Evolutionary conservation across 2,888 invertebrate genomes (phyloP).

Genomic region (Thecocarcelia acutangulata): DNA sequence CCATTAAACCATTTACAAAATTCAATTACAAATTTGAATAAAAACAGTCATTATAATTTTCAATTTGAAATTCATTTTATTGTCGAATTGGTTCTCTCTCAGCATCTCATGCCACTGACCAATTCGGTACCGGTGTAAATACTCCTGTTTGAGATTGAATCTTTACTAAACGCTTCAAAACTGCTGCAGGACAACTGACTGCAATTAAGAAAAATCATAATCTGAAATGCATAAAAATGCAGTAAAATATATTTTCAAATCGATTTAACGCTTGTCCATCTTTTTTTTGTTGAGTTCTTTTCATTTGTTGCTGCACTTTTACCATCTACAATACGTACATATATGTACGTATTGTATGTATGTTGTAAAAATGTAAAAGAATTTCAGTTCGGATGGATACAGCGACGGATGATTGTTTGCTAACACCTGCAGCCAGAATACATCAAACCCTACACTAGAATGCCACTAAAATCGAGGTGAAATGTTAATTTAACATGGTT

Average conservation of each 20-base stretch:
- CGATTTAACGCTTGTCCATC: slow-evolving; percentile 79
- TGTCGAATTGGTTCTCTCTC: slow-evolving; percentile 21
- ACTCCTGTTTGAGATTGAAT: neutral
- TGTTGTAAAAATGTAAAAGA: slow-evolving; percentile 19
- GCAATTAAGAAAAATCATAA: slow-evolving; percentile 58
- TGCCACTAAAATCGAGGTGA: no score
- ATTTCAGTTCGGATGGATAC: slow-evolving; percentile 2
- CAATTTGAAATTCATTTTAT: slow-evolving; percentile 65
- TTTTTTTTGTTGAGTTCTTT: slow-evolving; percentile 51
- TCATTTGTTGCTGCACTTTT: slow-evolving; percentile 22
- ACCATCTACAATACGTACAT: no score
- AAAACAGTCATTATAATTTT: slow-evolving; percentile 38
- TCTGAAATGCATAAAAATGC: slow-evolving; percentile 71
- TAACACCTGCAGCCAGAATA: neutral
- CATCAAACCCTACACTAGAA: slow-evolving; percentile 5
- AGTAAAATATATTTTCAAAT: slow-evolving; percentile 72
- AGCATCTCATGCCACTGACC: neutral
- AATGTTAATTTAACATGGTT: no score
- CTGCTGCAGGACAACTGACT: slow-evolving; percentile 35
- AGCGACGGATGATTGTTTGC: neutral
- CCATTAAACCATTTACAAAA: slow-evolving; percentile 9
- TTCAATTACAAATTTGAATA: slow-evolving; percentile 20
- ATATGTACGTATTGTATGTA: no score
- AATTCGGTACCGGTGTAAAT: neutral
- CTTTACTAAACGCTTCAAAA: slow-evolving; percentile 4